These are phyloP conservation scores for Phoxinus dragarum DNA, from an alignment of 2,797 vertebrate genomes.

Conservation along the genomic window DNA sequence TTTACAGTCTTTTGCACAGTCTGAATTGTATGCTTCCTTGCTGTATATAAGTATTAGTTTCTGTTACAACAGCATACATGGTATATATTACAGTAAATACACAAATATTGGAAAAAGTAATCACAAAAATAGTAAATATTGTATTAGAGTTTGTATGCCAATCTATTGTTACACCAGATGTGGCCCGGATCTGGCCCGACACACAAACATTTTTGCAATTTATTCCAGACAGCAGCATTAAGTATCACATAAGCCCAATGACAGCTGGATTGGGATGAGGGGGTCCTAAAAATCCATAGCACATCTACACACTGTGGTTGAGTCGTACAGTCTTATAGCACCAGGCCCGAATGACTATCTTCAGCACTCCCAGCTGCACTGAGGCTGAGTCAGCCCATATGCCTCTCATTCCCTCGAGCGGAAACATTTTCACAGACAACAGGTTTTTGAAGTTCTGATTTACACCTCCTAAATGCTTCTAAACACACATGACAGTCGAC, in stretches of 20 bases:
- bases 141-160: background rate
- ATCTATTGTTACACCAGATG: background rate
- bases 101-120: background rate
- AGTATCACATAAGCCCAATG: background rate
- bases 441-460: background rate
- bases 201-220: too few relatives aligned
- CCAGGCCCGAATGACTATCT: background rate
- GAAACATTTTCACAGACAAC: constrained; percentile 23
- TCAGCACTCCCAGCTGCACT: background rate
- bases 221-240: too few relatives aligned
- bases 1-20: too few relatives aligned
- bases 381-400: background rate
- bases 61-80: background rate
- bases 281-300: background rate
- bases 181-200: too few relatives aligned
- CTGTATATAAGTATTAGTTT: background rate
- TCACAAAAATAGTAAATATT: background rate
- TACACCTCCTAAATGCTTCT: constrained; percentile 24
- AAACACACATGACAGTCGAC: background rate
- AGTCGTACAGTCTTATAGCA: background rate
- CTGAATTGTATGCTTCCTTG: too few relatives aligned
- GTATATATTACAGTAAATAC: background rate
- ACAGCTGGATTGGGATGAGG: background rate
- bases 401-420: constrained; percentile 1
- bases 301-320: background rate